These are phyloP conservation scores for Physeter macrocephalus DNA, from an alignment of 2,113 vertebrate species.

Conservation along the genomic window DNA sequence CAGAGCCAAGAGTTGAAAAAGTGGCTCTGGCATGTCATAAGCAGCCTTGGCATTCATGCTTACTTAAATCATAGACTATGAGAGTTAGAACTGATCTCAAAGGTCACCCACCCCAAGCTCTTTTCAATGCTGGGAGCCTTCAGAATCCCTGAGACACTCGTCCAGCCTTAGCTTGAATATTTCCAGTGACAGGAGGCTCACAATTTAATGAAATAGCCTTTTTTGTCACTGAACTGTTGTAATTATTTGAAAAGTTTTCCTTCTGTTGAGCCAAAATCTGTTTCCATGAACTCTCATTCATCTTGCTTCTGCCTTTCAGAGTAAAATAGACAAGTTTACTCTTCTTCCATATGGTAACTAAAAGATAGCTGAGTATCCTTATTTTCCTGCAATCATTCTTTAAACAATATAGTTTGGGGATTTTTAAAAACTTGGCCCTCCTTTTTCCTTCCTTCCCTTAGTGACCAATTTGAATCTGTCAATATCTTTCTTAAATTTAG, in stretches of 20 bases:
- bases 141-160: background rate
- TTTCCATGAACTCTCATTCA: constrained; percentile 38
- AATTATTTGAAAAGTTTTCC: constrained; percentile 42
- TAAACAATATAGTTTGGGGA: background rate
- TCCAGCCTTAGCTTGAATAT: background rate
- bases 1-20: constrained; percentile 52
- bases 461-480: background rate
- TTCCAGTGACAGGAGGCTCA: constrained; percentile 25
- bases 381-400: background rate
- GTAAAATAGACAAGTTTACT: constrained; percentile 3
- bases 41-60: constrained; percentile 26
- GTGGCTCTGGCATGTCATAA: background rate
- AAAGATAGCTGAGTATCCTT: background rate
- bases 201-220: constrained; percentile 7
- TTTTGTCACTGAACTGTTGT: constrained; percentile 22
- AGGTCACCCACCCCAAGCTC: background rate
- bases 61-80: constrained; percentile 12
- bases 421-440: background rate
- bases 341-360: background rate
- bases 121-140: background rate
- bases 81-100: background rate
- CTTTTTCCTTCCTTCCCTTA: background rate
- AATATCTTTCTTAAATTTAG: background rate
- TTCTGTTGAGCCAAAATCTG: constrained; percentile 31
- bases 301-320: background rate